Evolutionary conservation across 1,140 invertebrate genomes (phyloP), one percentile per base, ranked within the genome.

Genomic region (Muscidifurax raptorellus): DNA sequence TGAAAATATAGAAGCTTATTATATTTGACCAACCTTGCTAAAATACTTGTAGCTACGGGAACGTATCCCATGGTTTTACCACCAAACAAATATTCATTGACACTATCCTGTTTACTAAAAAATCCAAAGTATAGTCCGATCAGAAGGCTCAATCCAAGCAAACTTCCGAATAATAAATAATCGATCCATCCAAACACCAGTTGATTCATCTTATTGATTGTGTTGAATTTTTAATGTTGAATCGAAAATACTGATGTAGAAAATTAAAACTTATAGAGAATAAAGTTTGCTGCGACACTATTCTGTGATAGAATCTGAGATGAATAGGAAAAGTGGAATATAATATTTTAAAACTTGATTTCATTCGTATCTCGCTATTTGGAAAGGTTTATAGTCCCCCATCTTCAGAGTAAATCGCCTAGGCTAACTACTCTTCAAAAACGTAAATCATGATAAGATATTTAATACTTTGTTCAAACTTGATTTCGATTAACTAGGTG

Each of bases 111-210:
- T 87, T 96, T 96, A 9, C 96, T 95, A 89, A 96, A 96, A 89
- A 95, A 97, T 1, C 96, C 97, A 91, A 97, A 97, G 92, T 96
- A 97, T 1, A 97, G 91, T 0, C 97, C 97, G 84, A 97, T 97
- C 1, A 95, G 28, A 0, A 96, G 94, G 1, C 96, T 97, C 1
- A 96, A 84, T 0, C 95, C 90, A 76, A 97, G 91, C 94, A 97
- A 95, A 12, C 91, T 89, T 0, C 92, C 94, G 87, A 97, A 97
- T 13, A 97, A 94, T 0, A 94, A 88, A 91, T 96, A 96, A 91
- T 97, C 96, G 66, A 95, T 88, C 90, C 90, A 92, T 69, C 90
- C 89, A 78, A 94, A 94, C 0, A 87, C 87, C 27, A 92, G 77
- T 44, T 89, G 86, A 32, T 82, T 9, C 64, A 75, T 75, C 6